Conservation (phyloP, 2,113 vertebrate species). For the Neodontobutis hainanensis region DNA sequence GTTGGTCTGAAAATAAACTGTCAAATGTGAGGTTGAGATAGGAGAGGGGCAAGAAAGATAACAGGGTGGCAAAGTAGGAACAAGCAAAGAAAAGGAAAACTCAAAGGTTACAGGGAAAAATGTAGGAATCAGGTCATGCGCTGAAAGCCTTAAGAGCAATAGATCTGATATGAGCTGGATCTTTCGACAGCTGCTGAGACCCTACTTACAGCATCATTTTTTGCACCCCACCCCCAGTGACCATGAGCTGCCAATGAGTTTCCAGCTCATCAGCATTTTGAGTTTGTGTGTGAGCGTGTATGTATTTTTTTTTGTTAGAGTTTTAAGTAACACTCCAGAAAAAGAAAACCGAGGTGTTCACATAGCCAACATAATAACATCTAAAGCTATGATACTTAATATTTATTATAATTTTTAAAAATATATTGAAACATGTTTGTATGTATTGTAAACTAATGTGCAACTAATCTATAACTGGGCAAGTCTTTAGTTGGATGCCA, state of each 20-base stretch:
- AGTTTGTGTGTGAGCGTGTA: constrained; percentile 1
- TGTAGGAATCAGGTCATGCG: constrained; percentile 8
- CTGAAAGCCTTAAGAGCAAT: constrained; percentile 8
- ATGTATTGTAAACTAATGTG: too few relatives aligned
- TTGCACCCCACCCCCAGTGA: background rate
- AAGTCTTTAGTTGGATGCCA: background rate
- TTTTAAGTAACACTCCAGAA: constrained; percentile 26
- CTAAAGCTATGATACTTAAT: too few relatives aligned
- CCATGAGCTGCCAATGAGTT: constrained; percentile 42
- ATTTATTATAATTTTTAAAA: too few relatives aligned
- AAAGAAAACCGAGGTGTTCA: background rate
- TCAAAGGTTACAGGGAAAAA: constrained; percentile 15
- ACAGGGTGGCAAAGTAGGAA: background rate
- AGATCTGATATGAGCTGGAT: constrained; percentile 45
- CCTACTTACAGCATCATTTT: constrained; percentile 32
- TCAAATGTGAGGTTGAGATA: background rate
- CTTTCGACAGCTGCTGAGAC: constrained; percentile 43
- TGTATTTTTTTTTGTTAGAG: constrained; percentile 8
- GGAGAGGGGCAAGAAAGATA: background rate
- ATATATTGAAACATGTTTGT: too few relatives aligned
- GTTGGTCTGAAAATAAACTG: constrained; percentile 11
- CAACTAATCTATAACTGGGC: background rate
- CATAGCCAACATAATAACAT: too few relatives aligned
- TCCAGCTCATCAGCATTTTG: constrained; percentile 60
- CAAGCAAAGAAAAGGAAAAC: background rate